Evolutionary conservation across 2,888 invertebrate genomes (phyloP), one percentile per base, ranked within the genome.

Genomic region (Clepsis dumicolana): DNA sequence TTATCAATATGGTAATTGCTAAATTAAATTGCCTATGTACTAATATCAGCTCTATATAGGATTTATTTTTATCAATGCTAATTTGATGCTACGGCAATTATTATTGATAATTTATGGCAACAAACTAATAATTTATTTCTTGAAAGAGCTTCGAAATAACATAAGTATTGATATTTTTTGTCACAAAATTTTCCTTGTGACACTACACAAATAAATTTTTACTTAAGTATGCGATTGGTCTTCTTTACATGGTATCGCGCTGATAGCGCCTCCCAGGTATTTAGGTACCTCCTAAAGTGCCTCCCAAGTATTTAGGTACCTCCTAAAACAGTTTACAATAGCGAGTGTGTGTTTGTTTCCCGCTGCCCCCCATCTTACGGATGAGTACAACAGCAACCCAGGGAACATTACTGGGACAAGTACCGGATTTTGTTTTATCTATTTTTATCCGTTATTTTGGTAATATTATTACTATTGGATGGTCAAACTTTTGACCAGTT

Each of bases 121-220:
- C 18, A 38, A 50, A 57, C 62, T 35, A 67, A 62, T 66, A 60
- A 25, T 41, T 53, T 60, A 48, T 54, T 16, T 14, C 29, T 35
- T 56, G 16, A 16, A 8, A 68, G 52, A 59, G 63, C 63, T 68
- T 68, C 38, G 24, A 59, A 67, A 57, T 44, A 62, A 21, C 24
- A 50, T 67, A n/a, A n/a, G 59, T 59, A 64, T 64, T 62, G 48
- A 32, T 66, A 53, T 61, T 24, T n/a, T 50, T 44, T 54, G 62
- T 62, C 67, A 67, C 66, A 67, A 67, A 44, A 25, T 38, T 54
- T 56, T 57, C 50, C 35, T 50, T 67, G 66, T 67, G 67, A 21
- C 61, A 12, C 41, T 56, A 67, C 61, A 57, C 50, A 16, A 62
- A 62, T 48, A 61, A 62, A 62, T 57, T 29, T 57, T 52, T 67